Conservation (phyloP, 2,797 vertebrate species). For the Centropyge bicolor region DNA sequence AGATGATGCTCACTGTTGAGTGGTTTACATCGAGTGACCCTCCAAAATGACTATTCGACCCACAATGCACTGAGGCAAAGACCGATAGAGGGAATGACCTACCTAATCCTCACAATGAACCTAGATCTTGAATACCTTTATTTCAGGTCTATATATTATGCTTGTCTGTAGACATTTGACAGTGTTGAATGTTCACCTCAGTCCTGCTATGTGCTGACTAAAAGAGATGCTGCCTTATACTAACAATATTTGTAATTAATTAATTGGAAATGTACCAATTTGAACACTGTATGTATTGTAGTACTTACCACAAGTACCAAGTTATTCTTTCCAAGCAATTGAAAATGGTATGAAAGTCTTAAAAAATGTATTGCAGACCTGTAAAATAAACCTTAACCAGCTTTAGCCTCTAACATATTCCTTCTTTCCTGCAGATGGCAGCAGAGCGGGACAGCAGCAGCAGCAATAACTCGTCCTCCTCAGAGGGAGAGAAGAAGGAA, state of each 20-base stretch:
- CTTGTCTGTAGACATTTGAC: neutral
- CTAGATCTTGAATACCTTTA: neutral
- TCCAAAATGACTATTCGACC: no score
- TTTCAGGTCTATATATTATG: neutral
- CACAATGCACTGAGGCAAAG: no score
- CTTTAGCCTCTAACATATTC: neutral
- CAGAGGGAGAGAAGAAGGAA: constrained; percentile 91
- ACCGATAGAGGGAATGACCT: no score
- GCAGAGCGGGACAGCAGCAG: constrained; percentile 88
- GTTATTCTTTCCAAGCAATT: neutral
- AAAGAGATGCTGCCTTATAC: neutral
- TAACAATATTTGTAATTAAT: neutral
- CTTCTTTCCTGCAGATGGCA: constrained; percentile 89
- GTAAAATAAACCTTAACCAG: neutral
- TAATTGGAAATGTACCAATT: neutral
- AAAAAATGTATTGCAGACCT: neutral
- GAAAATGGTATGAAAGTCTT: neutral
- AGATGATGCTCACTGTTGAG: no score
- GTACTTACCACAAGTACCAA: neutral
- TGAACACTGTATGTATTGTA: neutral
- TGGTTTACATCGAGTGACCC: no score
- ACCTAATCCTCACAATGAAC: no score
- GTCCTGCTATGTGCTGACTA: neutral
- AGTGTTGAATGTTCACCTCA: neutral
- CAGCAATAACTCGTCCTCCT: constrained; percentile 71